Base-by-base conservation (phyloP, 2,888 invertebrate genomes). In the Leucoma salicis region DNA sequence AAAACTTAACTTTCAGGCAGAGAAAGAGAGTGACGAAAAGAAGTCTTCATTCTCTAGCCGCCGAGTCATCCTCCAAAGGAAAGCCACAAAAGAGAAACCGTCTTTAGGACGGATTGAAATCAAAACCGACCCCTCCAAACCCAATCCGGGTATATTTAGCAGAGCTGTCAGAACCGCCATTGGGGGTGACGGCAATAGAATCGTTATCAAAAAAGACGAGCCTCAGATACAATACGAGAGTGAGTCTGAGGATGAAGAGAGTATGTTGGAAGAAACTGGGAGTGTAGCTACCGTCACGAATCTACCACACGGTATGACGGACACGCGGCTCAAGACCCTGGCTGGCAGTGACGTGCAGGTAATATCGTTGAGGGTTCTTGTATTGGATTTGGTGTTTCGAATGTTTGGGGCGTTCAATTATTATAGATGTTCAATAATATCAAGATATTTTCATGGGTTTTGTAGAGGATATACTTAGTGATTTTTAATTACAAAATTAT, bases 321-420 rank as follows among this genome's bases (percentile, higher is more conserved):
- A 85, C 37, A 82, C 88, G 0, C 50, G 90, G 7, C 49, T 90
- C 42, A 72, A 72, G 35, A 84, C 89, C 0, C 49, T 90, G 24
- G 90, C 90, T 0, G 90, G 89, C 4, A 59, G 35, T 34, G 77
- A 82, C 40, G 80, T 85, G 27, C 90, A 90, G 90, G 90, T 90
- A 90, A 86, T 50, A 34, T 33, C 41, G 34, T 37, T 32, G 34
- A 40, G 42, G 57, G 37, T 43, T 36, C 45, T 36, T 47, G 38
- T 31, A 39, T 52, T 49, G 4, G 2, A 12, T 39, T 40, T 44
- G 57, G 46, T 52, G 52, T 41, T 46, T 60, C 48, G 49, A 42
- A 39, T 50, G 33, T 32, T 33, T 2, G 6, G 12, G 8, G 21
- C 1, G 5, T 21, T 21, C 8, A 21, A 21, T 21, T n/a, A n/a